Conservation (phyloP, 2,797 vertebrate genomes). For the Melanogrammus aeglefinus region DNA sequence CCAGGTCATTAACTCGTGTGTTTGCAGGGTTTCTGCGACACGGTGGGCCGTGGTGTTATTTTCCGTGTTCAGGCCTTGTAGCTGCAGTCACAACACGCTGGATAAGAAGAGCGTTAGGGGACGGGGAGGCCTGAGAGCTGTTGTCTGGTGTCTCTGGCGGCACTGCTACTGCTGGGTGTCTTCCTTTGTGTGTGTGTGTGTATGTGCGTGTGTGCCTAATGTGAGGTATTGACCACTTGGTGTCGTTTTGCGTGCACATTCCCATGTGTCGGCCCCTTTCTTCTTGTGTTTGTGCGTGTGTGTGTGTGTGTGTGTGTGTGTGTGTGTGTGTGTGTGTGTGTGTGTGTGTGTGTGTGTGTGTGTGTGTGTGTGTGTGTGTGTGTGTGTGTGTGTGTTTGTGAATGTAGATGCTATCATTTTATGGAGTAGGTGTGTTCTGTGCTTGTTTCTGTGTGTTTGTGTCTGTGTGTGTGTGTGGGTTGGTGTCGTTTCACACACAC, state of each 20-base stretch:
- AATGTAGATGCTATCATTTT: background rate
- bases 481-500: constrained; percentile 4
- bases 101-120: constrained; percentile 68
- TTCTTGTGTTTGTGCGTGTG: constrained; percentile 3
- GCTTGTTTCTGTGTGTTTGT: background rate
- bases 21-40: constrained; percentile 57
- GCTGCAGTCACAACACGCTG: constrained; percentile 73
- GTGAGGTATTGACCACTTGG: constrained; percentile 22
- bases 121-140: constrained; percentile 67
- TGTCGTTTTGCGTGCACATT: constrained; percentile 20
- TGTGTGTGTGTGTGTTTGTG: background rate
- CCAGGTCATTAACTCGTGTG: constrained; percentile 64
- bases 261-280: constrained; percentile 17
- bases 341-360: constrained; percentile 2
- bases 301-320: background rate
- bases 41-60: constrained; percentile 59
- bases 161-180: constrained; percentile 51
- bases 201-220: constrained; percentile 37
- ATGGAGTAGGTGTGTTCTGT: background rate
- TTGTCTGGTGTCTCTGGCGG: constrained; percentile 58
- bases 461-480: constrained; percentile 24
- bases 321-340: constrained; percentile 9
- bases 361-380: background rate
- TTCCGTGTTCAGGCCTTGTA: constrained; percentile 64
- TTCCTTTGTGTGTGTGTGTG: constrained; percentile 32